Conservation (phyloP, 2,113 vertebrate genomes). For the Mirounga angustirostris region DNA sequence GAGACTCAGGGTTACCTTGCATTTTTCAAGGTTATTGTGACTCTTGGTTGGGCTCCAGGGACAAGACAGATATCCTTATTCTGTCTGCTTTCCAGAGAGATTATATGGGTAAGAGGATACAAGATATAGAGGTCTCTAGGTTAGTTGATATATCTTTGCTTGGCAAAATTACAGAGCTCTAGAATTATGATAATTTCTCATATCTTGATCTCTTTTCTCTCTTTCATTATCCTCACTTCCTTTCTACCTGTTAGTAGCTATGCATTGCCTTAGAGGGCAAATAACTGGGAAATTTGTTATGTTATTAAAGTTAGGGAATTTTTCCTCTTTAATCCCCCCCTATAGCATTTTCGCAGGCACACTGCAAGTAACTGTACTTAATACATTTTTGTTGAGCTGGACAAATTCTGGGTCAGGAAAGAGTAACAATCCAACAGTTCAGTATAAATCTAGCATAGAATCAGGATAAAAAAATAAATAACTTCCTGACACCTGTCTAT, state of each 20-base stretch:
- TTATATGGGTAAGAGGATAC: not conserved
- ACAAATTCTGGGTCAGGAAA: not conserved
- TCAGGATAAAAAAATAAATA: not conserved
- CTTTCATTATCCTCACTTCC: not conserved
- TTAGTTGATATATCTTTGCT: not conserved
- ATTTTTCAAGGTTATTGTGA: not conserved
- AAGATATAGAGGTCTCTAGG: not conserved
- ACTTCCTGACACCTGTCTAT: not conserved
- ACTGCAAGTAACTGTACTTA: not conserved
- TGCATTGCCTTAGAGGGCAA: not conserved
- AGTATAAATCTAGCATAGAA: not conserved
- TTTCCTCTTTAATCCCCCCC: not conserved
- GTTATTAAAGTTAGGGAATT: not conserved
- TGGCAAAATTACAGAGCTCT: not conserved
- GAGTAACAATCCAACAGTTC: not conserved
- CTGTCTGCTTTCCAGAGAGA: not conserved
- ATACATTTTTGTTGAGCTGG: not conserved
- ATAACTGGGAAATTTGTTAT: not conserved
- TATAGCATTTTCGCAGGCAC: not conserved
- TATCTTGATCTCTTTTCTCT: not conserved
- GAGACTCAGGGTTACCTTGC: not conserved
- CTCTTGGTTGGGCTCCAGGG: not conserved
- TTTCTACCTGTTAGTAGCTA: not conserved
- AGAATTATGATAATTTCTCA: not conserved
- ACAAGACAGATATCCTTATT: not conserved